Conservation (phyloP, 2,113 vertebrate species). For the Charina bottae region DNA sequence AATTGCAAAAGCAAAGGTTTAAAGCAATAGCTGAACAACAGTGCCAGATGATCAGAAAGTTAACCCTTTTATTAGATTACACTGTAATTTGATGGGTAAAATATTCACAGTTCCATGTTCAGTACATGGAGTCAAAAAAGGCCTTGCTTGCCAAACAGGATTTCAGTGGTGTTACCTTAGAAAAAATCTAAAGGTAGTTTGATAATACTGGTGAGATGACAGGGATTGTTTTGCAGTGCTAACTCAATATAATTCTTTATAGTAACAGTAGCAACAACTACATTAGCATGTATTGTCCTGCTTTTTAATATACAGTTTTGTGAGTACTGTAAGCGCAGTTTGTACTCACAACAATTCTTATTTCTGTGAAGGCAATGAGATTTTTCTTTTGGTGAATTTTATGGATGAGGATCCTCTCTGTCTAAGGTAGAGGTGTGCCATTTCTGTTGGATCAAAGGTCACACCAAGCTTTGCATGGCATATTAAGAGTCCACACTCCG, state of each 20-base stretch:
- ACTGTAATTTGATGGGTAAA: slow-evolving; percentile 88
- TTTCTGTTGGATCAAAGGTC: background rate
- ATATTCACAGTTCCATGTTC: slow-evolving; percentile 73
- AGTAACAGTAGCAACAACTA: slow-evolving; percentile 57
- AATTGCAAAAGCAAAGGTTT: slow-evolving; percentile 79
- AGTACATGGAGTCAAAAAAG: slow-evolving; percentile 59
- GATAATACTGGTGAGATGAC: slow-evolving; percentile 56
- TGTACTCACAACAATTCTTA: background rate
- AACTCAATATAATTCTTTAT: slow-evolving; percentile 64
- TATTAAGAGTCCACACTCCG: background rate
- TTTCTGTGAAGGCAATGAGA: background rate
- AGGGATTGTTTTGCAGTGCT: slow-evolving; percentile 73
- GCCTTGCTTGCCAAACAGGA: slow-evolving; percentile 48
- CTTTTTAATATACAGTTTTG: slow-evolving; percentile 75
- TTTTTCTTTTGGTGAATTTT: background rate
- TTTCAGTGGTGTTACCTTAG: slow-evolving; percentile 65
- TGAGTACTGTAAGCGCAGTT: slow-evolving; percentile 52
- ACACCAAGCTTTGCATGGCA: background rate
- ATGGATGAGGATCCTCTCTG: background rate
- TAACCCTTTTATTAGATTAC: slow-evolving; percentile 86
- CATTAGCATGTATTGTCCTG: slow-evolving; percentile 78
- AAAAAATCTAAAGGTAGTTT: slow-evolving; percentile 72
- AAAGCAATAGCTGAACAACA: slow-evolving; percentile 79
- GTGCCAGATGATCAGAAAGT: slow-evolving; percentile 81
- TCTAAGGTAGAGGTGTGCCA: background rate